phyloP scores from a whole-genome alignment of 1,140 invertebrate genomes.

The Proales similis region DNA sequence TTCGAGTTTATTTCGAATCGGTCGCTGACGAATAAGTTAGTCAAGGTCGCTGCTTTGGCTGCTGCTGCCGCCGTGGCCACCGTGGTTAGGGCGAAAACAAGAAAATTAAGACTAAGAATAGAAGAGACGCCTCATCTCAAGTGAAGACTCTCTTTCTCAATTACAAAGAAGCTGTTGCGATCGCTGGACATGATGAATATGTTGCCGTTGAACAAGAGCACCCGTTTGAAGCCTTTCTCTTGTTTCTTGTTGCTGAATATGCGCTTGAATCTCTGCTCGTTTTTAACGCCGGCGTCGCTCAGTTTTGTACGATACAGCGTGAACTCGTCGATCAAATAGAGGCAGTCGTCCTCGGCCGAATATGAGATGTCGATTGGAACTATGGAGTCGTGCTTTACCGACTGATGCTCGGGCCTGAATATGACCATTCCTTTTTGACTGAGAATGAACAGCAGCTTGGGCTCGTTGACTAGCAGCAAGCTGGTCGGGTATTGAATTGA shows the following conservation, averaged over 20 bases:
- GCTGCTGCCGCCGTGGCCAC: too few relatives aligned
- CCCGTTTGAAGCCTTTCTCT: slow-evolving; percentile 32
- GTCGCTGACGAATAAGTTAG: too few relatives aligned
- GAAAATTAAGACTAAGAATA: too few relatives aligned
- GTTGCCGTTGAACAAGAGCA: slow-evolving; percentile 17
- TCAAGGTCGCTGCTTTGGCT: too few relatives aligned
- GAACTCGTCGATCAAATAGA: slow-evolving; percentile 32
- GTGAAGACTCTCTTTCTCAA: slow-evolving; percentile 23
- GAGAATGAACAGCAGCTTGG: slow-evolving; percentile 24
- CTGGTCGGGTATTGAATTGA: slow-evolving; percentile 15
- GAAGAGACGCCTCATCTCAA: too few relatives aligned
- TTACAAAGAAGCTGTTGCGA: slow-evolving; percentile 32
- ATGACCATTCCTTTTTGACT: slow-evolving; percentile 36
- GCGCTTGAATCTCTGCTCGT: slow-evolving; percentile 32
- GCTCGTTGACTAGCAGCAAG: slow-evolving; percentile 1
- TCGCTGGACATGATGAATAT: slow-evolving; percentile 36
- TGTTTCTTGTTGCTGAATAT: slow-evolving; percentile 32
- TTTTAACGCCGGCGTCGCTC: slow-evolving; percentile 22
- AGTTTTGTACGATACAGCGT: slow-evolving; percentile 8
- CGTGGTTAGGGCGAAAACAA: too few relatives aligned
- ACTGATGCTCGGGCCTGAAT: slow-evolving; percentile 29
- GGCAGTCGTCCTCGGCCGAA: slow-evolving; percentile 9
- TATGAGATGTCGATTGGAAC: slow-evolving; percentile 30
- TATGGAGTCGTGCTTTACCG: slow-evolving; percentile 31
- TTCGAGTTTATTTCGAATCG: too few relatives aligned